Base-by-base conservation (phyloP, 2,888 invertebrate genomes). In the Drosophila helvetica region DNA sequence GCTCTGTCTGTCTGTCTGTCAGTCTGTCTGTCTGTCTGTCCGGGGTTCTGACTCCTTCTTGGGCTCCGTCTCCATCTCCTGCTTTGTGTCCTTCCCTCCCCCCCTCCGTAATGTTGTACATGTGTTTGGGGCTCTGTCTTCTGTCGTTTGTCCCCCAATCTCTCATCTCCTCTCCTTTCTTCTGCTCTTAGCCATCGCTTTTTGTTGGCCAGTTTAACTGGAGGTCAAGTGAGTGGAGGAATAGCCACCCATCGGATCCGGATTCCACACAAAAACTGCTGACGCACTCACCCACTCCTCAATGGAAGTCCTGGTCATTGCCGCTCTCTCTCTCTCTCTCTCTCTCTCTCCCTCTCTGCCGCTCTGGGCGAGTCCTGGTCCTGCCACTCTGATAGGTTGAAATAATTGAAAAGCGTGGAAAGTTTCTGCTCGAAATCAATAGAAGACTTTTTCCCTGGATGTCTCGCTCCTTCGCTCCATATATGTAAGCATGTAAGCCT, bases 201-300 rank as follows among this genome's bases (percentile, higher is more conserved):
- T 75, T 73, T 81, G 77, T 82, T 60, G 82, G 79, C 85, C n/a
- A 73, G 75, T 75, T 82, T 75, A 87, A 85, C 87, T 87, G 85
- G 63, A 77, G 83, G 83, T 84, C 87, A 84, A 87, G 77, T 77
- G 82, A 85, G 60, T 42, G 38, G n/a, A 7, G 38, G 38, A 38
- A 38, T 15, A 45, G 30, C 65, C 55, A 27, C 17, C 43, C 30
- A 19, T 46, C 10, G 27, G 27, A 43, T 15, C 51, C 53, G 47
- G 47, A 10, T 1, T 7, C 53, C 57, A 45, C 62, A 43, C 47
- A 15, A 57, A 53, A 77, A 77, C 59, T 59, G 83, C 80, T 80
- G 79, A 82, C 64, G 73, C 73, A 84, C 63, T 51, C 69, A 38
- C n/a, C 33, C 48, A 18, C 19, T 9, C 15, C 42, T 47, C 6